A percentile compares a stretch with the other conserved stretches of the same genome.
These are phyloP conservation scores for Seira ritae DNA, from an alignment of 2,888 invertebrate genomes.

Conservation along the genomic window DNA sequence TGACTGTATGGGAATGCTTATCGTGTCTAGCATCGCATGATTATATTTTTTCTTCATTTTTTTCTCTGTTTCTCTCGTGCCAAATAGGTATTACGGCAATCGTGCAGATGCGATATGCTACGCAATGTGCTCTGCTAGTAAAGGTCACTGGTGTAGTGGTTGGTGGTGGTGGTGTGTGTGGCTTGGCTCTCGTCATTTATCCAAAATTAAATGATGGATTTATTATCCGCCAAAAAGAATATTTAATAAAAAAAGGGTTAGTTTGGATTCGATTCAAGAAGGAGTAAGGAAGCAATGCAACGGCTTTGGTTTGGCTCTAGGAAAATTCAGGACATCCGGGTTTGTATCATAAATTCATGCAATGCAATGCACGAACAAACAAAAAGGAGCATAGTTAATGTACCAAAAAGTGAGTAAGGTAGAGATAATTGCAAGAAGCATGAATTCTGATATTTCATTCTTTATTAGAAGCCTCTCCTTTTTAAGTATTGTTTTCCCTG, in stretches of 20 bases:
- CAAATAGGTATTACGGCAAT: not conserved
- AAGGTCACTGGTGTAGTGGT: not conserved
- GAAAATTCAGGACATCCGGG: slow-evolving; percentile 52
- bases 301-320: too few species aligned
- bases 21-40: not conserved
- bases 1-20: too few species aligned
- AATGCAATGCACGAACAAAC: not conserved
- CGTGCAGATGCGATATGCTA: not conserved
- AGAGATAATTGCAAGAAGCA: too few species aligned
- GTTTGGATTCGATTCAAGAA: not conserved
- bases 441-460: too few species aligned
- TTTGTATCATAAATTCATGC: slow-evolving; percentile 1
- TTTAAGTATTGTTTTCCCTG: not conserved
- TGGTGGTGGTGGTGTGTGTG: not conserved
- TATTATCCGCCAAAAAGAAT: not conserved
- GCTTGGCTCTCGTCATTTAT: not conserved
- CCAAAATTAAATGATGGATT: too few species aligned
- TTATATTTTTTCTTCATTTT: not conserved
- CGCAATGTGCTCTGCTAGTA: not conserved
- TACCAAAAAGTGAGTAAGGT: too few species aligned
- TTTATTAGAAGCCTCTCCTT: not conserved
- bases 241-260: not conserved
- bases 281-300: not conserved
- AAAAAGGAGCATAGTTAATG: not conserved
- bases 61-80: not conserved